Conservation (phyloP, 2,113 vertebrate species). For the Solea senegalensis region DNA sequence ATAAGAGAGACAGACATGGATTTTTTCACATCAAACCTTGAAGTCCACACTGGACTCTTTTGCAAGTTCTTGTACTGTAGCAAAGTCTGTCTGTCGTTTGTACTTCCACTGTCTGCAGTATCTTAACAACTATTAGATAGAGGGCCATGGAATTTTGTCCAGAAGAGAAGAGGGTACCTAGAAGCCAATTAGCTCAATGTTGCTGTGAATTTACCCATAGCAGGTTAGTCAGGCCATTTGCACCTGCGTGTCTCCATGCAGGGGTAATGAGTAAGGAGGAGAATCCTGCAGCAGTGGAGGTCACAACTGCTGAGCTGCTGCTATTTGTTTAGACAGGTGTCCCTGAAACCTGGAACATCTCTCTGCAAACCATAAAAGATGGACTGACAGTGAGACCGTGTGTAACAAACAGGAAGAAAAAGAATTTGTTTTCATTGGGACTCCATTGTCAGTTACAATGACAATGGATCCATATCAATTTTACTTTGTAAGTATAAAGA, state of each 20-base stretch:
- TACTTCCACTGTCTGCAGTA: no score
- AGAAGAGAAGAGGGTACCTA: neutral
- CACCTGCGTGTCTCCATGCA: neutral
- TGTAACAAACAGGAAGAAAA: neutral
- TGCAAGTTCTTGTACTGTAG: no score
- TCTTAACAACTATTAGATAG: no score
- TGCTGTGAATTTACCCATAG: slow-evolving; percentile 14
- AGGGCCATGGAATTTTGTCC: neutral
- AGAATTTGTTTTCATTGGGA: neutral
- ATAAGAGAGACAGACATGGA: no score
- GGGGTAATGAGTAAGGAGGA: slow-evolving; percentile 4
- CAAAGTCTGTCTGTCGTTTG: no score
- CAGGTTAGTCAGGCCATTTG: neutral
- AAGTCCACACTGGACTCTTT: no score
- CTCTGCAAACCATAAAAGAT: slow-evolving; percentile 21
- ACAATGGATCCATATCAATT: slow-evolving; percentile 42
- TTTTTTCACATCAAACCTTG: no score
- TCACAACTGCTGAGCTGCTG: slow-evolving; percentile 19
- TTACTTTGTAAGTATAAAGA: slow-evolving; percentile 24
- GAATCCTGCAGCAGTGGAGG: slow-evolving; percentile 12
- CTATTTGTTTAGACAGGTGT: slow-evolving; percentile 53
- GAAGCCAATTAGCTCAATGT: slow-evolving; percentile 24
- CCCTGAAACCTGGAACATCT: slow-evolving; percentile 36
- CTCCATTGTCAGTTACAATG: neutral
- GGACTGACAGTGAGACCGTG: slow-evolving; percentile 6